Conservation (phyloP, 2,888 invertebrate species). For the Xanthia icteritia region DNA sequence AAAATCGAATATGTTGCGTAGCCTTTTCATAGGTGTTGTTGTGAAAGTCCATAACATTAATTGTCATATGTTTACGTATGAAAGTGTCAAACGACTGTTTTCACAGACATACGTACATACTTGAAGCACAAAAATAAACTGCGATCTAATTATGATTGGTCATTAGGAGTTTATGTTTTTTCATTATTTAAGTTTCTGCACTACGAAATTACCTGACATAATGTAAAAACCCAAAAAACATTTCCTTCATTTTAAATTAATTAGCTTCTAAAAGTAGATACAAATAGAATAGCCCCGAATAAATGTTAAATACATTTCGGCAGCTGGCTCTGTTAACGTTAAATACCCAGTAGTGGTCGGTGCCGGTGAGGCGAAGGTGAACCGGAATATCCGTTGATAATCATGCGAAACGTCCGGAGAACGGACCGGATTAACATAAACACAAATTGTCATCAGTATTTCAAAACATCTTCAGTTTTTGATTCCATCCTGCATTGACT, state of each 20-base stretch:
- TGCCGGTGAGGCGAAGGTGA: constrained; percentile 29
- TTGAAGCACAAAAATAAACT: background rate
- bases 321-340: background rate
- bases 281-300: background rate
- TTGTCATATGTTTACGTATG: background rate
- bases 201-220: background rate
- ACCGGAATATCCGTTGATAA: constrained; percentile 67
- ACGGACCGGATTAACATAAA: constrained; percentile 2
- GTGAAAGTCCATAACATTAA: too few species aligned
- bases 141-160: background rate
- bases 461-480: background rate
- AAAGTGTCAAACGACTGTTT: background rate
- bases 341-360: background rate
- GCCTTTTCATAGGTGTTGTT: too few species aligned
- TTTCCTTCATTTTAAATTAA: background rate
- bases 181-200: background rate
- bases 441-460: background rate
- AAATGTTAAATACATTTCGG: background rate
- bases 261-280: too few species aligned
- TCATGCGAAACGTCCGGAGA: constrained; percentile 68
- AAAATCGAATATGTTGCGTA: too few species aligned
- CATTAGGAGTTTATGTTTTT: background rate
- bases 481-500: background rate
- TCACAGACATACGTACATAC: too few species aligned
- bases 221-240: background rate